Conservation (phyloP, 2,797 vertebrate genomes). For the Macrochelys suwanniensis region DNA sequence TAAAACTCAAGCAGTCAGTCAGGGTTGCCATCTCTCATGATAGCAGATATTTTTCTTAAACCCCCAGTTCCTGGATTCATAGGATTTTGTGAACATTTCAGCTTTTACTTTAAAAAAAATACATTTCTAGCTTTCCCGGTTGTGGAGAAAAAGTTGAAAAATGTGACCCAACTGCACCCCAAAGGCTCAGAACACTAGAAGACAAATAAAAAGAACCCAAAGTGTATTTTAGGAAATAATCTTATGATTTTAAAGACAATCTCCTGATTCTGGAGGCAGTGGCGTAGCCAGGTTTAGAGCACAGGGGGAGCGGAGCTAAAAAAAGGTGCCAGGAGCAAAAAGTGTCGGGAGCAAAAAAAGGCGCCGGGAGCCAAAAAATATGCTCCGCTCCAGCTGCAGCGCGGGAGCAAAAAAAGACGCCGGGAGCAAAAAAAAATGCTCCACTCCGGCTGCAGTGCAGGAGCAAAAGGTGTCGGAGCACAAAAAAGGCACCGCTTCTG, state of each 20-base stretch:
- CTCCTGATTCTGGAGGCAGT: neutral
- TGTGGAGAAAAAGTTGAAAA: neutral
- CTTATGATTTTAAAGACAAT: neutral
- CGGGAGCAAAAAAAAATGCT: too few relatives aligned
- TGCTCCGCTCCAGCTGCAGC: too few relatives aligned
- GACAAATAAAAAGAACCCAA: neutral
- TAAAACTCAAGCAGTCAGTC: neutral
- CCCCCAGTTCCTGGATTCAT: conserved; percentile 2
- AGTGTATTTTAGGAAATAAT: neutral
- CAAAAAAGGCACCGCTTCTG: too few relatives aligned
- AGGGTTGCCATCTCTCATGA: neutral
- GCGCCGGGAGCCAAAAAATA: too few relatives aligned
- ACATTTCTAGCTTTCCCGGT: neutral
- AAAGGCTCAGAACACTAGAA: neutral
- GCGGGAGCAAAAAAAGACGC: too few relatives aligned
- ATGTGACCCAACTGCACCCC: neutral
- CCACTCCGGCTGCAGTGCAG: too few relatives aligned
- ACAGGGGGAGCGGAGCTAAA: too few relatives aligned
- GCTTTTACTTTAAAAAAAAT: conserved; percentile 19
- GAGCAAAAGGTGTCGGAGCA: too few relatives aligned
- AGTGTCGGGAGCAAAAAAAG: too few relatives aligned
- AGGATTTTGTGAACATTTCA: conserved; percentile 19
- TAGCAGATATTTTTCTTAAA: conserved; percentile 50
- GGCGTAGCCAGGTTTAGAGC: too few relatives aligned
- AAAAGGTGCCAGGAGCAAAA: too few relatives aligned